These are phyloP conservation scores for Drosophila sproati DNA, from an alignment of 1,140 invertebrate species.

Conservation along the genomic window DNA sequence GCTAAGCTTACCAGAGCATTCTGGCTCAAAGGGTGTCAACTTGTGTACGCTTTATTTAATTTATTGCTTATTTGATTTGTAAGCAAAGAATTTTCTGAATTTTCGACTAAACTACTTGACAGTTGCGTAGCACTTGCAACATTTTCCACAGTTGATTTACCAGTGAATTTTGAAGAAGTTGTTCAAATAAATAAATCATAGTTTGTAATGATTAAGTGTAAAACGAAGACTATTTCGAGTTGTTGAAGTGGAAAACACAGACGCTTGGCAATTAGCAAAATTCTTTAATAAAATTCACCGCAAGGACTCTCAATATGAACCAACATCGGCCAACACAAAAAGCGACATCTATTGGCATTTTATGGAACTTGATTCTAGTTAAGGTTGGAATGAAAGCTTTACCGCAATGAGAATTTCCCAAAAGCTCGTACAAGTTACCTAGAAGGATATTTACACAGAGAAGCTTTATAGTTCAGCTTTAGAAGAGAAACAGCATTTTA, in stretches of 20 bases:
- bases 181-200: background rate
- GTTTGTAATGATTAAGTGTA: background rate
- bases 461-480: background rate
- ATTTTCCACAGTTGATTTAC: conserved; percentile 15
- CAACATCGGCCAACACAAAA: background rate
- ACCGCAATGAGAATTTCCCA: no score
- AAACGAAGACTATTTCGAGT: background rate
- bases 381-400: background rate
- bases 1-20: conserved; percentile 51
- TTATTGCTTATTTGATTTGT: conserved; percentile 62
- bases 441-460: background rate
- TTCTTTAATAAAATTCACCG: background rate
- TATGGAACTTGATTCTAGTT: background rate
- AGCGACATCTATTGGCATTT: background rate
- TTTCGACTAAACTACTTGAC: conserved; percentile 23
- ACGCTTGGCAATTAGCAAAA: background rate
- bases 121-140: conserved; percentile 9
- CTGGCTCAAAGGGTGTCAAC: conserved; percentile 62
- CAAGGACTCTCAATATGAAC: background rate
- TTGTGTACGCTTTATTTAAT: conserved; percentile 66
- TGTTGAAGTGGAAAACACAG: background rate
- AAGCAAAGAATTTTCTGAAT: conserved; percentile 36
- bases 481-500: background rate
- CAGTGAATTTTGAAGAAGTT: conserved; percentile 4
- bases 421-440: background rate